Percentiles rank a stretch among this genome's conserved stretches.
Evolutionary conservation across 2,888 invertebrate species (phyloP).

Genomic region (Aphodius sticticus): DNA sequence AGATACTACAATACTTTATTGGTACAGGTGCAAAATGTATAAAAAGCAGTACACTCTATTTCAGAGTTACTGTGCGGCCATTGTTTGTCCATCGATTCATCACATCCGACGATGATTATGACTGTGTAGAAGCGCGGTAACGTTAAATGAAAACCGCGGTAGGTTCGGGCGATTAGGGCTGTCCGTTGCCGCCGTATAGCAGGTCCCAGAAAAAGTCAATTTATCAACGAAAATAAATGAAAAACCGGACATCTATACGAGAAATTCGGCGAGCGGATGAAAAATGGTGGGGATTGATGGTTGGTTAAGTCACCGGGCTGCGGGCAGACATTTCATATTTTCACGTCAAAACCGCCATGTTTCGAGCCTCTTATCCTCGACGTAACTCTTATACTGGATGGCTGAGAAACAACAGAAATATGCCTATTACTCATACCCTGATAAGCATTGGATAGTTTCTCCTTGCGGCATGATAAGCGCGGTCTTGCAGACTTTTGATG

Average conservation of each 20-base stretch:
- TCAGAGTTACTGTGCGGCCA: too few relatives aligned
- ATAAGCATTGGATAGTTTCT: not conserved
- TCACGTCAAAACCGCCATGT: conserved; percentile 7
- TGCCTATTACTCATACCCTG: not conserved
- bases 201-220: conserved; percentile 6
- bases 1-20: not conserved
- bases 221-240: conserved; percentile 24
- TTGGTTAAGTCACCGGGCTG: not conserved
- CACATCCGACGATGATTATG: too few relatives aligned
- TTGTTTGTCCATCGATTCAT: too few relatives aligned
- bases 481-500: too few relatives aligned
- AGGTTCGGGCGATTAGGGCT: not conserved
- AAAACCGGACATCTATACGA: conserved; percentile 25
- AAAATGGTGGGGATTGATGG: conserved; percentile 24
- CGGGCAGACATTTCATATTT: conserved; percentile 11
- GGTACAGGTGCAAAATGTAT: not conserved
- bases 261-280: conserved; percentile 22
- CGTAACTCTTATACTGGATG: not conserved
- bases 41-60: not conserved
- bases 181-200: not conserved
- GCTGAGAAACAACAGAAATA: not conserved
- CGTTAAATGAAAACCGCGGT: not conserved
- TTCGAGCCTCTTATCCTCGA: not conserved
- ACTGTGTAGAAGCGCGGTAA: not conserved
- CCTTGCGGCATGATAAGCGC: too few relatives aligned